phyloP scores from a whole-genome alignment of 2,113 vertebrate species.

The Melanerpes formicivorus region DNA sequence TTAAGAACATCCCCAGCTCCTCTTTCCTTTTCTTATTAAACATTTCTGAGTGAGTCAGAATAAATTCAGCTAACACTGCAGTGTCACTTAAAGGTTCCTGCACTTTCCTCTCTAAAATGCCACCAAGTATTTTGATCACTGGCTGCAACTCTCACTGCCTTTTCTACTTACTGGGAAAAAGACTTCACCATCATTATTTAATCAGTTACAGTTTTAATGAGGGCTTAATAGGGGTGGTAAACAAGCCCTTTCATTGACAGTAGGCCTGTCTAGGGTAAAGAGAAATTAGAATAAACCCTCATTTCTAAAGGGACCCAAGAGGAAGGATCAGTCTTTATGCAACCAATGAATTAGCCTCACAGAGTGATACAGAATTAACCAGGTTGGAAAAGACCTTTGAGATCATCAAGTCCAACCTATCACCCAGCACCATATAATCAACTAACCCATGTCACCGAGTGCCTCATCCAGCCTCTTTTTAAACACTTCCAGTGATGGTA shows the following conservation, averaged over 20 bases:
- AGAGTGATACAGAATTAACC: neutral
- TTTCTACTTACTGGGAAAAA: slow-evolving; percentile 32
- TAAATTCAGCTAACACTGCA: slow-evolving; percentile 24
- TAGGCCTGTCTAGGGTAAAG: neutral
- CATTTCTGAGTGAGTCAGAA: slow-evolving; percentile 61
- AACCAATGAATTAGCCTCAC: neutral
- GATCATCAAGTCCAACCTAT: too few relatives aligned
- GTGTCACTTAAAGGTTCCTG: slow-evolving; percentile 50
- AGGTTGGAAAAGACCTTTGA: too few relatives aligned
- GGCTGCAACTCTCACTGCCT: slow-evolving; percentile 29
- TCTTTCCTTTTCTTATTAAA: slow-evolving; percentile 67
- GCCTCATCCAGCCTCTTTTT: too few relatives aligned
- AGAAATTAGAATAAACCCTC: neutral
- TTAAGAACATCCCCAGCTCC: slow-evolving; percentile 38
- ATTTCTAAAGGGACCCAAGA: neutral
- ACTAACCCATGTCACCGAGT: too few relatives aligned
- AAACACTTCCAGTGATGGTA: too few relatives aligned
- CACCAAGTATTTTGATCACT: slow-evolving; percentile 47
- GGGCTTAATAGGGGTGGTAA: neutral
- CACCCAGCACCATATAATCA: too few relatives aligned
- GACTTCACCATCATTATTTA: neutral
- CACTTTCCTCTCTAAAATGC: slow-evolving; percentile 63
- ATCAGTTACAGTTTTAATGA: slow-evolving; percentile 2
- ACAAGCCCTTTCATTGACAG: neutral
- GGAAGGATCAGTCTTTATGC: neutral